Evolutionary conservation across 1,140 invertebrate species (phyloP), one percentile per base, ranked within the genome.

Genomic region (Cotesia chilonis): DNA sequence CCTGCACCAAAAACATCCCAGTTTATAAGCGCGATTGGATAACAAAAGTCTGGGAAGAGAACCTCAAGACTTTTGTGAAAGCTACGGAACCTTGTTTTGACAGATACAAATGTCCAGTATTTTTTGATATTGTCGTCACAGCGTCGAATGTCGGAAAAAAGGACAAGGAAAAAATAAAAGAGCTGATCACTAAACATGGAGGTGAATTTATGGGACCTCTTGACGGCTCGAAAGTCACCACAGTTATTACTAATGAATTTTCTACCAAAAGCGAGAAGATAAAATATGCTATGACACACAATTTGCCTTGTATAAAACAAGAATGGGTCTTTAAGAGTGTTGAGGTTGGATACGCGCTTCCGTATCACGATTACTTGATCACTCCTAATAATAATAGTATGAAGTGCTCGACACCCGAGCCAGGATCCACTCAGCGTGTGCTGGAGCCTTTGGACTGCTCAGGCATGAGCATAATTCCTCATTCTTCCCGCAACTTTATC

Each of bases 11-110:
- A 70, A 89, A 89, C 2, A 90, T 94, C 75, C 90, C 92, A 41
- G 88, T 97, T 5, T 94, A 96, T 90, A 88, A 89, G n/a, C 87
- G 90, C 9, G 88, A 90, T 10, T 98, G 96, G 95, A 88, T 97
- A 1, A 82, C 92, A 68, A 89, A 90, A 4, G 91, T 96, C 1
- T 97, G 95, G 95, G 86, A 94, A 38, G 86, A 85, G 28, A 93
- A 92, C 68, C 82, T 90, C 38, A 86, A 85, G 54, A 85, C 89
- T n/a, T 89, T 90, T 74, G 80, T 94, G 1, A 84, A 87, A 60
- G 93, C 91, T 5, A 87, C 88, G 4, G 91, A 94, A 76, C 57
- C 84, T 0, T 85, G 89, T 63, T 94, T 94, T 80, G 81, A 91
- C 51, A 87, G 88, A 75, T 92, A 91, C 76, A 90, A 87, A 59